Evolutionary conservation across 2,888 invertebrate genomes (phyloP).

Genomic region (Aricia artaxerxes): DNA sequence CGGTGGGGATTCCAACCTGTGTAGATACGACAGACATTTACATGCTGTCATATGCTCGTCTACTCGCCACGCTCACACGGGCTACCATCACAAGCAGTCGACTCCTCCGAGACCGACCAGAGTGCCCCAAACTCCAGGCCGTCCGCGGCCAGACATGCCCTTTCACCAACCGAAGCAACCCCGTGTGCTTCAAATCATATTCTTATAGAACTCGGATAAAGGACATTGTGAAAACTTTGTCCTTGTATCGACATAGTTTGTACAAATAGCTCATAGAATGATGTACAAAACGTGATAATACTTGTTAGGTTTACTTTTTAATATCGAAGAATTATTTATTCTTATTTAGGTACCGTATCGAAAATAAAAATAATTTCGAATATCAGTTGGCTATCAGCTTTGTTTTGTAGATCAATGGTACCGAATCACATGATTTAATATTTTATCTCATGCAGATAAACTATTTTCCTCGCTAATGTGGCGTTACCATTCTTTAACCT

Average conservation of each 20-base stretch:
- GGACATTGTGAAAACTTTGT: constrained; percentile 55
- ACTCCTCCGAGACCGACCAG: constrained; percentile 52
- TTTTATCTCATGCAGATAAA: neutral
- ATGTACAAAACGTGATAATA: constrained; percentile 28
- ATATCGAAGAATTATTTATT: neutral
- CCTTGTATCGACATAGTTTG: constrained; percentile 38
- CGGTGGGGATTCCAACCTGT: constrained; percentile 79
- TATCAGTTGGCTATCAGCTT: neutral
- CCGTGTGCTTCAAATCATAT: constrained; percentile 73
- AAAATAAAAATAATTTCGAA: neutral
- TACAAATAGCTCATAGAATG: neutral
- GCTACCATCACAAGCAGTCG: constrained; percentile 69
- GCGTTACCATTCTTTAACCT: too few relatives aligned
- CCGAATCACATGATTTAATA: neutral
- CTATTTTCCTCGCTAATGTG: too few relatives aligned
- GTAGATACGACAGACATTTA: constrained; percentile 81
- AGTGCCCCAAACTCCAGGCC: constrained; percentile 48
- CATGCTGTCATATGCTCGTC: constrained; percentile 83
- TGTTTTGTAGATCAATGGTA: neutral
- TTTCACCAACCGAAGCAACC: constrained; percentile 59
- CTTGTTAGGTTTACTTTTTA: neutral
- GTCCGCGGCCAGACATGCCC: constrained; percentile 68
- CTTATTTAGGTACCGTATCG: neutral
- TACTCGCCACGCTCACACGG: constrained; percentile 70
- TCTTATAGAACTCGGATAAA: constrained; percentile 67